Percentiles rank a stretch among this genome's conserved stretches.
Conservation (phyloP, 2,888 invertebrate species). For the Tridacna gigas region DNA sequence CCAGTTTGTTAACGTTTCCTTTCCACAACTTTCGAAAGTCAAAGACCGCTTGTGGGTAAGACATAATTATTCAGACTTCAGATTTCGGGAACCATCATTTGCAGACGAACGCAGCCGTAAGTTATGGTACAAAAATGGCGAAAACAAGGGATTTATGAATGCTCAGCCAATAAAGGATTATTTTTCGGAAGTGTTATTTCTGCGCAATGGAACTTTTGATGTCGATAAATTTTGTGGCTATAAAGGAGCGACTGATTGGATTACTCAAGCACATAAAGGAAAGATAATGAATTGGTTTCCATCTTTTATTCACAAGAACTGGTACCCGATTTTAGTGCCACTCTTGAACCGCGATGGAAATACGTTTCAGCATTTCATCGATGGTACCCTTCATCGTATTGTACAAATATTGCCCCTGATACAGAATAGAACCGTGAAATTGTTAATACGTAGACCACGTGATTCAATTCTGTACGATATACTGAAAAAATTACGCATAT, state of each 20-base stretch:
- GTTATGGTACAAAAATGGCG: slow-evolving; percentile 3
- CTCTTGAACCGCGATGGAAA: slow-evolving; percentile 23
- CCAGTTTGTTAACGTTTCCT: neutral
- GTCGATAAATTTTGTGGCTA: slow-evolving; percentile 13
- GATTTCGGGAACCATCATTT: neutral
- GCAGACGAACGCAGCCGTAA: neutral
- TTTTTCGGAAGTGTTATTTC: neutral
- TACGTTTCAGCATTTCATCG: slow-evolving; percentile 43
- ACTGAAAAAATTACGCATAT: slow-evolving; percentile 28
- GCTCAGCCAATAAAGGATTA: neutral
- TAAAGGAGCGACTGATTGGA: slow-evolving; percentile 1
- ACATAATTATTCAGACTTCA: neutral
- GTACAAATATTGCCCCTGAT: slow-evolving; percentile 29
- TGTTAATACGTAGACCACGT: slow-evolving; percentile 21
- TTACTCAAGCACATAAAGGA: neutral
- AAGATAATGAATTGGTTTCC: neutral
- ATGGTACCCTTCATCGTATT: slow-evolving; percentile 32
- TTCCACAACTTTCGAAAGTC: neutral
- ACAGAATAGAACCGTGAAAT: neutral
- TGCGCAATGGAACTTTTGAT: slow-evolving; percentile 8
- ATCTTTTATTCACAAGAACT: slow-evolving; percentile 5
- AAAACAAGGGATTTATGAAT: neutral
- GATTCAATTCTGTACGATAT: slow-evolving; percentile 32
- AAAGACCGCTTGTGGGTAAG: slow-evolving; percentile 1
- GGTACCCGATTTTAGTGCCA: slow-evolving; percentile 24